phyloP scores from a whole-genome alignment of 2,888 invertebrate genomes.

The Luffia ferchaultella region DNA sequence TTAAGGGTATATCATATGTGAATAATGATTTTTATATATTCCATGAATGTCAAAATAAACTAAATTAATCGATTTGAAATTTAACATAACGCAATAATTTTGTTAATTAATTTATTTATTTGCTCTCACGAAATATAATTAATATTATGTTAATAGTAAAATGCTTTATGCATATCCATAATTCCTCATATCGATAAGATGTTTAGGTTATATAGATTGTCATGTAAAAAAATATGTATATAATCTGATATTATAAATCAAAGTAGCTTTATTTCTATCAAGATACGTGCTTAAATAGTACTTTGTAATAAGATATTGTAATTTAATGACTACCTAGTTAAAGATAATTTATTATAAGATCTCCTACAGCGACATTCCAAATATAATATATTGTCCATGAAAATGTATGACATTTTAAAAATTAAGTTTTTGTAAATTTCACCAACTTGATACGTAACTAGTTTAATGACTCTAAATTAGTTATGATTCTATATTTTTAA shows the following conservation, averaged over 20 bases:
- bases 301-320: neutral
- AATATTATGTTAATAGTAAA: too few species aligned
- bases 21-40: neutral
- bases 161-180: too few species aligned
- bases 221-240: too few species aligned
- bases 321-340: neutral
- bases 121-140: too few species aligned
- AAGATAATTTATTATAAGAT: conserved; percentile 15
- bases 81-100: neutral
- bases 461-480: neutral
- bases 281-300: neutral
- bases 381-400: conserved; percentile 18
- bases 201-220: too few species aligned
- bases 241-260: neutral
- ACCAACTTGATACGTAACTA: neutral
- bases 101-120: neutral
- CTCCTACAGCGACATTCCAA: conserved; percentile 61
- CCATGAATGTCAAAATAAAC: neutral
- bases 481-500: neutral
- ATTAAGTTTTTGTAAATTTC: neutral
- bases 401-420: neutral
- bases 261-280: neutral
- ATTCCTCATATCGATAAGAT: too few species aligned
- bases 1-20: neutral
- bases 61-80: neutral